Base-by-base conservation (phyloP, 2,888 invertebrate genomes). In the Drosophila percnosoma region DNA sequence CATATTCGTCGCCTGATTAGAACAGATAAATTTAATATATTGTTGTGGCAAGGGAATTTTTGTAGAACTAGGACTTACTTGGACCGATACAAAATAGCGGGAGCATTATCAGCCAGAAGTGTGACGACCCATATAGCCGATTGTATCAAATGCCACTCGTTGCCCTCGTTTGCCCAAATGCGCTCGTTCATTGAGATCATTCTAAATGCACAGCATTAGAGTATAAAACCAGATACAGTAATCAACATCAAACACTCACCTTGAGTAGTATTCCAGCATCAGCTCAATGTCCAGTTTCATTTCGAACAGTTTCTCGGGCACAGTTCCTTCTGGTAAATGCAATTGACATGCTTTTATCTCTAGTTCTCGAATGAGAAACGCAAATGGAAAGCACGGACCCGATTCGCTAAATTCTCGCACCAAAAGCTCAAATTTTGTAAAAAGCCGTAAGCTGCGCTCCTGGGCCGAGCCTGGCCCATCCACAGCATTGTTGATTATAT, bases 361-460 rank as follows among this genome's bases (percentile, higher is more conserved):
- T 87, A 97, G 92, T 91, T 96, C 96, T 71, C 96, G 95, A 5
- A 97, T 95, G n/a, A 97, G 94, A 91, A 96, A 97, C 89, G 95
- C 97, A 96, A 97, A 93, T 3, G 98, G 98, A 91, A 99, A 98
- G 92, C 98, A 98, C 84, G 96, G 96, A 21, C 97, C 96, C 0
- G 97, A 96, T 75, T 96, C 95, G 27, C 96, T 95, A 90, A 98
- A 98, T 82, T 96, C 95, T 72, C 96, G 95, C 5, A 96, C 96
- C 48, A 98, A 94, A 0, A 95, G 93, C 84, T 96, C 96, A 48
- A 98, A 94, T 94, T 98, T 98, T 76, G 95, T 95, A 85, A 97
- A 95, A 36, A 97, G 94, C 29, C 96, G 95, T 1, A 94, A 94
- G 80, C 96, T 94, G 82, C 93, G 95, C 90, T 95, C 96, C 92